These are phyloP conservation scores for Bombus turneri DNA, from an alignment of 1,140 invertebrate species.

Conservation along the genomic window DNA sequence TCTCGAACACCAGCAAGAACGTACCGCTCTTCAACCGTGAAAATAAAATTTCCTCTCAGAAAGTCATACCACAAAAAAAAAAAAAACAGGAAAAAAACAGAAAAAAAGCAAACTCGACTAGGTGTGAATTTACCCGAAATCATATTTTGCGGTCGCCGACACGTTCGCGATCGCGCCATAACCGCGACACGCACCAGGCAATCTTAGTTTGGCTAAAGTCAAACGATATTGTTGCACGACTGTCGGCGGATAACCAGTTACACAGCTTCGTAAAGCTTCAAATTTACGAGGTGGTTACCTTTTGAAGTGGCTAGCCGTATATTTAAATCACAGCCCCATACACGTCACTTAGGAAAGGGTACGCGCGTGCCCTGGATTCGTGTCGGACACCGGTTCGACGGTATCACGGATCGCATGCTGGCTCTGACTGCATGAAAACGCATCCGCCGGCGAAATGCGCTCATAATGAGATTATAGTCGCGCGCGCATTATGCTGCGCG, in stretches of 20 bases:
- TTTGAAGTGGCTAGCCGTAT: not conserved
- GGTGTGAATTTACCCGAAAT: no score
- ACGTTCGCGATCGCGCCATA: no score
- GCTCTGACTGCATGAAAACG: constrained; percentile 23
- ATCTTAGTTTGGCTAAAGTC: not conserved
- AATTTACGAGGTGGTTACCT: not conserved
- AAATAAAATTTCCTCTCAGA: no score
- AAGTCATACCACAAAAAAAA: no score
- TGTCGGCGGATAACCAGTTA: not conserved
- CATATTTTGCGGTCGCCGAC: no score
- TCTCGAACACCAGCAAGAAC: no score
- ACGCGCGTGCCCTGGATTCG: no score
- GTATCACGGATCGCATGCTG: constrained; percentile 38
- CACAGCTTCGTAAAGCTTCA: not conserved
- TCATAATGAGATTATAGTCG: constrained; percentile 37
- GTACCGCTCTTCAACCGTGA: no score
- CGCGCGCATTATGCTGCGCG: constrained; percentile 13
- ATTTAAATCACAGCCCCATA: constrained; percentile 19
- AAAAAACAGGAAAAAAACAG: no score
- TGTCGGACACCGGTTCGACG: constrained; percentile 6
- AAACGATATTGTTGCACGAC: not conserved
- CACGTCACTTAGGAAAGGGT: not conserved
- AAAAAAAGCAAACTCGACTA: no score
- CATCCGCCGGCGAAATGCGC: not conserved
- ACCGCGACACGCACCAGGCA: no score